Conservation (phyloP, 2,113 vertebrate genomes). For the Mustela nigripes region DNA sequence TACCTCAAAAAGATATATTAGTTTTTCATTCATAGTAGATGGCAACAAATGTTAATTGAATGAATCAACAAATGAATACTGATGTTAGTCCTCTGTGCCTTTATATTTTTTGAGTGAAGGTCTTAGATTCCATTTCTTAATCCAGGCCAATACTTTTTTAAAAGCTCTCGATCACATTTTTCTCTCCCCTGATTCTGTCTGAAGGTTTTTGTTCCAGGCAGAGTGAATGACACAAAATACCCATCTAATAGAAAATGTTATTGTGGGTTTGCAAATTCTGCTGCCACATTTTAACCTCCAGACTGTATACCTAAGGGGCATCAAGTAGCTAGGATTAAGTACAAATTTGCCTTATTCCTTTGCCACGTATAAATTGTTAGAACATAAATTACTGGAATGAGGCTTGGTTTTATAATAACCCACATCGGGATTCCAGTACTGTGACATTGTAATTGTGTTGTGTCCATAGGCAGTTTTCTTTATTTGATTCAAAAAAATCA, state of each 20-base stretch:
- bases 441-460: conserved; percentile 53
- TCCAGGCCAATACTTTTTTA: not conserved
- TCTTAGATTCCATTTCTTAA: not conserved
- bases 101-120: not conserved
- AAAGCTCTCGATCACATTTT: not conserved
- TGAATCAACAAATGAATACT: not conserved
- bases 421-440: conserved; percentile 25
- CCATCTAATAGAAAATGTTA: conserved; percentile 4
- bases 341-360: conserved; percentile 34
- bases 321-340: conserved; percentile 13
- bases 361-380: conserved; percentile 14
- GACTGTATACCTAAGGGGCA: not conserved
- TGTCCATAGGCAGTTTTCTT: conserved; percentile 66
- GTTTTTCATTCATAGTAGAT: not conserved
- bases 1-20: not conserved
- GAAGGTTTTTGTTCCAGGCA: conserved; percentile 8
- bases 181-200: not conserved
- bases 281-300: conserved; percentile 55
- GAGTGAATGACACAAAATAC: not conserved
- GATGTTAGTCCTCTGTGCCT: not conserved
- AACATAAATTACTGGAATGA: conserved; percentile 4
- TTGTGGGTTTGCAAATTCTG: conserved; percentile 7
- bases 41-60: not conserved
- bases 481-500: conserved; percentile 62
- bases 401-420: conserved; percentile 58